These are phyloP conservation scores for Lucifuga dentata DNA, from an alignment of 2,113 vertebrate genomes.

Conservation along the genomic window DNA sequence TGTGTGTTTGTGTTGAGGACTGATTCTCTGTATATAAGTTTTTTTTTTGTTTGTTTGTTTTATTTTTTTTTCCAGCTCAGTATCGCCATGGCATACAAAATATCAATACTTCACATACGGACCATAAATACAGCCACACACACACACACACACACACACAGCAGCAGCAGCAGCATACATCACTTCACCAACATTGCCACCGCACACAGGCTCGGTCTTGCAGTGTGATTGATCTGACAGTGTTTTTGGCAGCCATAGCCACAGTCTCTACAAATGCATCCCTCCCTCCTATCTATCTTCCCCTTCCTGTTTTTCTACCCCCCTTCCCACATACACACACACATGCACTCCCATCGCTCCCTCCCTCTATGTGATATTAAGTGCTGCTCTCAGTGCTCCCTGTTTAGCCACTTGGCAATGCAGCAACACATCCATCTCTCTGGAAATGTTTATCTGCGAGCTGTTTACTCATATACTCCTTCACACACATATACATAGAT, in stretches of 20 bases:
- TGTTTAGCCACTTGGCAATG: slow-evolving; percentile 64
- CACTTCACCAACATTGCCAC: slow-evolving; percentile 7
- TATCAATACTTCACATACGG: slow-evolving; percentile 6
- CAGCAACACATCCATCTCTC: slow-evolving; percentile 54
- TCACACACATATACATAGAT: slow-evolving; percentile 31
- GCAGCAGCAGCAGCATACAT: slow-evolving; percentile 21
- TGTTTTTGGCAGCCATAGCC: slow-evolving; percentile 39
- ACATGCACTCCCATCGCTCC: not conserved
- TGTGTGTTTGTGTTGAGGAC: too few relatives aligned
- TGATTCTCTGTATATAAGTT: too few relatives aligned
- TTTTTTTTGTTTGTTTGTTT: too few relatives aligned
- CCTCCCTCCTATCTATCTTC: slow-evolving; percentile 22
- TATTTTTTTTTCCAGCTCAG: too few relatives aligned
- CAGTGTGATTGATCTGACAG: slow-evolving; percentile 36
- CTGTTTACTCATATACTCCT: slow-evolving; percentile 44
- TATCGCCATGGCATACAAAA: too few relatives aligned
- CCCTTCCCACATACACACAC: not conserved
- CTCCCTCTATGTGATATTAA: slow-evolving; percentile 49
- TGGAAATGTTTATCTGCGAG: slow-evolving; percentile 68
- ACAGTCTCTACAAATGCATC: slow-evolving; percentile 33
- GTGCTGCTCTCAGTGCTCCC: slow-evolving; percentile 53
- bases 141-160: not conserved
- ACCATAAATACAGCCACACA: not conserved
- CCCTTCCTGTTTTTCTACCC: not conserved
- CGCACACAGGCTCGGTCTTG: slow-evolving; percentile 34